Conservation (phyloP, 1,140 invertebrate genomes). For the Micrasema minimum region DNA sequence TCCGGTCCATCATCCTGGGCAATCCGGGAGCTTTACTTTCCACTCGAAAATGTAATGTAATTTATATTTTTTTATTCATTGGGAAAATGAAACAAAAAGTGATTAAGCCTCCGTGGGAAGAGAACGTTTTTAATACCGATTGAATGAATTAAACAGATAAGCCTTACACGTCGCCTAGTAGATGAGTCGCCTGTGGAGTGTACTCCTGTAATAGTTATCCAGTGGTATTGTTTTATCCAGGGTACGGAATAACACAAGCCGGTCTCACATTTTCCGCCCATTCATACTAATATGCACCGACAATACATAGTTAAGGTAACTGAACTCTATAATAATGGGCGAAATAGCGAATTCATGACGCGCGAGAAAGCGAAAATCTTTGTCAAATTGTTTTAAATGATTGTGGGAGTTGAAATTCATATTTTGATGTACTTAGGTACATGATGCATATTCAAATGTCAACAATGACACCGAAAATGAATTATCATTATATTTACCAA, state of each 20-base stretch:
- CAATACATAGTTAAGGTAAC: constrained; percentile 31
- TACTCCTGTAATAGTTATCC: constrained; percentile 1
- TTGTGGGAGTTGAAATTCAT: no score
- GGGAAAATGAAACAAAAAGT: constrained; percentile 35
- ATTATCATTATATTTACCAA: no score
- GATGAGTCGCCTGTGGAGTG: neutral
- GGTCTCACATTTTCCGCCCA: constrained; percentile 19
- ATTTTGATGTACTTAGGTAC: no score
- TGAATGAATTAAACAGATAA: constrained; percentile 19
- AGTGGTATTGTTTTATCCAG: neutral
- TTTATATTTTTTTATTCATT: neutral
- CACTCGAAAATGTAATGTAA: neutral
- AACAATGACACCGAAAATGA: no score
- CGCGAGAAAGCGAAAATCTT: neutral
- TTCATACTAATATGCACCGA: neutral
- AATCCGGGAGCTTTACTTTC: neutral
- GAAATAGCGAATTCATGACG: neutral
- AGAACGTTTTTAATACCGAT: constrained; percentile 10
- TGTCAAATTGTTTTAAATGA: no score
- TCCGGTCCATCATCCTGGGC: no score
- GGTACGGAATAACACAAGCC: neutral
- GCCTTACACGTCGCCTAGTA: neutral
- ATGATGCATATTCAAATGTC: no score
- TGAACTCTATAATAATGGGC: constrained; percentile 19
- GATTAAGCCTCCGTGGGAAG: constrained; percentile 29